Evolutionary conservation across 2,113 vertebrate species (phyloP).

Genomic region (Oceanites oceanicus): DNA sequence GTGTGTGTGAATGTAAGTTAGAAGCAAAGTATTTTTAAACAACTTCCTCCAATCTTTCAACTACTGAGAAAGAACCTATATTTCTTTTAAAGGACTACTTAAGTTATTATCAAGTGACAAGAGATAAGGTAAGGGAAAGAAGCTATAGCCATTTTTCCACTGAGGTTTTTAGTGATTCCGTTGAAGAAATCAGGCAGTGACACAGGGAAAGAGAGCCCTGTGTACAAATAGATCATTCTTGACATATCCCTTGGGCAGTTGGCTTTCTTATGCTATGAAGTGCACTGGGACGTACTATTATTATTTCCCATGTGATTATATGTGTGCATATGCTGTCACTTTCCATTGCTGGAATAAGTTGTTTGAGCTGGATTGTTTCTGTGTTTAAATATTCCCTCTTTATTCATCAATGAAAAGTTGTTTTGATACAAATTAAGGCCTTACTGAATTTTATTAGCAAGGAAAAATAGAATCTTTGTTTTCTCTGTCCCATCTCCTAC

Average conservation of each 20-base stretch:
- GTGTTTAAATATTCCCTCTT: conserved; percentile 26
- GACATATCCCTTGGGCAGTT: conserved; percentile 66
- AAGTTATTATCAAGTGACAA: neutral
- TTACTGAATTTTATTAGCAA: conserved; percentile 53
- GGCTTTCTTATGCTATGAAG: conserved; percentile 39
- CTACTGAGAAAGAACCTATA: neutral
- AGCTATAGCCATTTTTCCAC: neutral
- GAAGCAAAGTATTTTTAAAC: neutral
- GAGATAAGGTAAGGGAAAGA: neutral
- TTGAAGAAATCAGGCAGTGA: conserved; percentile 56
- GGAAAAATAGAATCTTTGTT: neutral
- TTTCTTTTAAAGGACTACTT: neutral
- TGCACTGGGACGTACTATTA: conserved; percentile 36
- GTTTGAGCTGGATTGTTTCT: conserved; percentile 46
- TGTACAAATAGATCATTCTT: conserved; percentile 64
- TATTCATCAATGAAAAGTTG: conserved; percentile 57
- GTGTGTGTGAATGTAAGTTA: neutral
- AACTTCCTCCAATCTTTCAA: neutral
- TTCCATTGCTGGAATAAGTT: conserved; percentile 61
- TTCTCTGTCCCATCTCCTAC: neutral
- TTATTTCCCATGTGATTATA: conserved; percentile 67
- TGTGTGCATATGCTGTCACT: conserved; percentile 63
- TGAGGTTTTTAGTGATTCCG: neutral
- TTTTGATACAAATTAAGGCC: conserved; percentile 55
- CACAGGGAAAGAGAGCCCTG: conserved; percentile 11